Evolutionary conservation across 2,113 vertebrate genomes (phyloP).

Genomic region (Alectura lathami): DNA sequence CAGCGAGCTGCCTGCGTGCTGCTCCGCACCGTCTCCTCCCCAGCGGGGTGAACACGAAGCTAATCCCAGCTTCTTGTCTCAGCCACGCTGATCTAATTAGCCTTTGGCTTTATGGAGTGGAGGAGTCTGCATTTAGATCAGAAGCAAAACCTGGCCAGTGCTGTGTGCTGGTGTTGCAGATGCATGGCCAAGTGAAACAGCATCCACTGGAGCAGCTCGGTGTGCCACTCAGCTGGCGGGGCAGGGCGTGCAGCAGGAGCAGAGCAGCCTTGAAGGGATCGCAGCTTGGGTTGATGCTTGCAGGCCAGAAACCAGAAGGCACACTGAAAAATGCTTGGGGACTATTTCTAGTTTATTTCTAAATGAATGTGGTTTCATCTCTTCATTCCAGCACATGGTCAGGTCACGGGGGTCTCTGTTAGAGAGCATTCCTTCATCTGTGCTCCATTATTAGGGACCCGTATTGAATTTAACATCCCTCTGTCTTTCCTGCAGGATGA

Average conservation of each 20-base stretch:
- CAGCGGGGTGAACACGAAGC: neutral
- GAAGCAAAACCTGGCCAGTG: constrained; percentile 21
- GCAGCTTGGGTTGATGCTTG: neutral
- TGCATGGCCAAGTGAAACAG: neutral
- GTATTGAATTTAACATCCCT: neutral
- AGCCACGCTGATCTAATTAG: constrained; percentile 45
- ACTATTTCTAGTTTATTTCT: neutral
- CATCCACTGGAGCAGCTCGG: neutral
- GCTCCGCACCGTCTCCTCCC: neutral
- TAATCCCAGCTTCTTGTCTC: constrained; percentile 55
- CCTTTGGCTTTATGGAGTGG: neutral
- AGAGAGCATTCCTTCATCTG: neutral
- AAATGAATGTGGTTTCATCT: neutral
- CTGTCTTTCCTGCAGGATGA: constrained; percentile 7
- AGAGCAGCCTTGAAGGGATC: neutral
- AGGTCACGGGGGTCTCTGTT: neutral
- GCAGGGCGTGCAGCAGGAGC: neutral
- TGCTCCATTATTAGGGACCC: neutral
- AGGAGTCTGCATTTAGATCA: neutral
- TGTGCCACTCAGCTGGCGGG: neutral
- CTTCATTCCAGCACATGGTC: neutral
- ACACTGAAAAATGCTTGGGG: neutral
- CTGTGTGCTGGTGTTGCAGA: neutral
- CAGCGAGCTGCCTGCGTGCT: neutral
- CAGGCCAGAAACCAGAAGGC: neutral